Conservation (phyloP, 2,113 vertebrate species). For the Vicugna pacos region DNA sequence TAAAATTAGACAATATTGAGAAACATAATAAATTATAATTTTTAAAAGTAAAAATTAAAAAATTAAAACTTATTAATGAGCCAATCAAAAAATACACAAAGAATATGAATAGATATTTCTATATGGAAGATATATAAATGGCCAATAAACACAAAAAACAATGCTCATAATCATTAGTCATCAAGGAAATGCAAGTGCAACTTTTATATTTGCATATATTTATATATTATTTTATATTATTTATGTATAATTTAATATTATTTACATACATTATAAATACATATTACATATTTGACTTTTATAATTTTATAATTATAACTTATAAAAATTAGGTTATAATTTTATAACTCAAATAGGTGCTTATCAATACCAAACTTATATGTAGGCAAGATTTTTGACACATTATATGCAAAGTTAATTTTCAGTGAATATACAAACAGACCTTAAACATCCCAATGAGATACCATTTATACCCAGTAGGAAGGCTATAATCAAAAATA, state of each 20-base stretch:
- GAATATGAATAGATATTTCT: background rate
- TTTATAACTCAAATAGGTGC: background rate
- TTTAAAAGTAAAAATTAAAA: background rate
- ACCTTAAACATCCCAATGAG: background rate
- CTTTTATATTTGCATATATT: too few species aligned
- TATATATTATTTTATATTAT: too few species aligned
- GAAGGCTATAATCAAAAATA: background rate
- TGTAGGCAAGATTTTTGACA: background rate
- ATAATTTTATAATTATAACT: too few species aligned
- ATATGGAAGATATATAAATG: background rate
- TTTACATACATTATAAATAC: too few species aligned
- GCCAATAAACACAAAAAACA: background rate
- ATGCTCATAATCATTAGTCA: background rate
- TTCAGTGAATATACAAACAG: background rate
- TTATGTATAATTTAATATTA: too few species aligned
- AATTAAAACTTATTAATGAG: background rate
- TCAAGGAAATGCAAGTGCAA: background rate
- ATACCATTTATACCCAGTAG: background rate
- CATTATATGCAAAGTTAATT: background rate
- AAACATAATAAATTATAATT: background rate
- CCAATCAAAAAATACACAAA: background rate
- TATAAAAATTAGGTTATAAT: background rate
- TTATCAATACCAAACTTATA: background rate
- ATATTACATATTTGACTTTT: too few species aligned
- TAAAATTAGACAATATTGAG: constrained; percentile 19